Evolutionary conservation across 2,888 invertebrate species (phyloP), one percentile per base, ranked within the genome.

Genomic region (Byasa hedistus): DNA sequence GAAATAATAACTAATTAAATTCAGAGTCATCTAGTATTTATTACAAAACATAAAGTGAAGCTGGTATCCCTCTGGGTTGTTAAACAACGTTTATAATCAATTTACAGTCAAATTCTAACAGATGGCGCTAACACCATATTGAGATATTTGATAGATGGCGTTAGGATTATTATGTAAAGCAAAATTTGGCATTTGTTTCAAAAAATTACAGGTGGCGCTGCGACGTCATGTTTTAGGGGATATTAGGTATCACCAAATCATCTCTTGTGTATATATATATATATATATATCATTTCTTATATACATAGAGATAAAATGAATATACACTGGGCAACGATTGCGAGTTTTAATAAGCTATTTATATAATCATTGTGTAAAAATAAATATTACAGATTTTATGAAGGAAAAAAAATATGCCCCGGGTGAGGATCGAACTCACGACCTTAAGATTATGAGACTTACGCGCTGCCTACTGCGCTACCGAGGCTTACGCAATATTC

Each of bases 371-470:
- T n/a, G n/a, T n/a, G n/a, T n/a, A n/a, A n/a, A n/a, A n/a, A n/a
- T n/a, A n/a, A n/a, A n/a, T n/a, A n/a, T n/a, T n/a, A n/a, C n/a
- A n/a, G n/a, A n/a, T n/a, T n/a, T n/a, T n/a, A n/a, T n/a, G n/a
- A n/a, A n/a, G 15, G 10, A 32, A 8, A 66, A 63, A 66, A 62
- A 48, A 0, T 15, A 17, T 95, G 95, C 95, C 94, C 95, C 94
- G 94, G 94, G 95, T 95, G 95, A 95, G 95, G 95, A 94, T 96
- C 95, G 95, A 96, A 96, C 95, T 96, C 95, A 95, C 95, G 95
- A 95, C 95, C 95, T 96, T 95, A 93, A 94, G 94, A 94, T 95
- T 94, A 95, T 95, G 95, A 95, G 94, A 94, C 95, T 95, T 94
- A 95, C 95, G 95, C 95, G 95, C 95, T 95, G 93, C 95, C 95